Conservation (phyloP, 2,797 vertebrate genomes). For the Tarsius wallacei region DNA sequence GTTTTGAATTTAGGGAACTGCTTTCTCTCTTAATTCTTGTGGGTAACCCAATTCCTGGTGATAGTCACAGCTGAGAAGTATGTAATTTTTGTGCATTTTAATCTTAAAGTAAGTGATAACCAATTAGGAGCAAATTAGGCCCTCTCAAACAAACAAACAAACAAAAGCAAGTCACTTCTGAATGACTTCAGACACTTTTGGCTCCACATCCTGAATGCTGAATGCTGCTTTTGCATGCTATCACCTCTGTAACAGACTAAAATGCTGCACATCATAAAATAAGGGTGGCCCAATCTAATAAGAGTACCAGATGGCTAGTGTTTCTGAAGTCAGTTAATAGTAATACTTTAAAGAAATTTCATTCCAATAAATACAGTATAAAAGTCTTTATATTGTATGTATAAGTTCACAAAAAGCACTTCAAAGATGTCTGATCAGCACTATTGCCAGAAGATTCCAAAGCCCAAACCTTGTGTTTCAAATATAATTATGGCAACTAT, state of each 20-base stretch:
- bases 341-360: slow-evolving; percentile 72
- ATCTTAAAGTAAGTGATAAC: slow-evolving; percentile 78
- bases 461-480: slow-evolving; percentile 76
- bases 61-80: slow-evolving; percentile 71
- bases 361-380: slow-evolving; percentile 82
- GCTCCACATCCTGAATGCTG: background rate
- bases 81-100: slow-evolving; percentile 64
- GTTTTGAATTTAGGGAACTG: slow-evolving; percentile 18
- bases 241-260: background rate
- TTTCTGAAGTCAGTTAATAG: slow-evolving; percentile 55
- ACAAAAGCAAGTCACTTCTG: background rate
- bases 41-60: background rate
- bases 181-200: slow-evolving; percentile 39
- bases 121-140: slow-evolving; percentile 79
- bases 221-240: background rate
- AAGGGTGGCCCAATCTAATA: background rate
- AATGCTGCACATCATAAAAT: background rate
- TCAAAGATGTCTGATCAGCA: slow-evolving; percentile 78
- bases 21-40: slow-evolving; percentile 69
- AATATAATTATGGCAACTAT: slow-evolving; percentile 71
- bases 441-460: slow-evolving; percentile 76
- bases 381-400: slow-evolving; percentile 56
- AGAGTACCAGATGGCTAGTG: background rate
- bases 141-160: background rate
- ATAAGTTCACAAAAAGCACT: slow-evolving; percentile 80